These are phyloP conservation scores for Drosophila sechellia DNA, from an alignment of 1,140 invertebrate species.

Conservation along the genomic window DNA sequence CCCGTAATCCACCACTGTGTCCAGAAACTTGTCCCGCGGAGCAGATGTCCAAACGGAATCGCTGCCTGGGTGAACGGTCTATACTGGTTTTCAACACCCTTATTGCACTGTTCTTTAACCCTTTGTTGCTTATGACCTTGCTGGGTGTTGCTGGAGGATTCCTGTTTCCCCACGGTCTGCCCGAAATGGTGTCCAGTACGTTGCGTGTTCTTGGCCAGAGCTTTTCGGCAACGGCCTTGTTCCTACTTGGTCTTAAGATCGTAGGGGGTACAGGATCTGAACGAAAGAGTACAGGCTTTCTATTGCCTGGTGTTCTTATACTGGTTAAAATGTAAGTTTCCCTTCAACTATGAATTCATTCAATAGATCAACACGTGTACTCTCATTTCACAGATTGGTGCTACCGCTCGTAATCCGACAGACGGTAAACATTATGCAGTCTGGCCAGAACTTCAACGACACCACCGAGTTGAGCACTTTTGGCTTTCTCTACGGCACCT, in stretches of 20 bases:
- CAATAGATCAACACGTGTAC: neutral
- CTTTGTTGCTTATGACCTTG: slow-evolving; percentile 96
- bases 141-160: slow-evolving; percentile 95
- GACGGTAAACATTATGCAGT: slow-evolving; percentile 90
- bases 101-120: slow-evolving; percentile 93
- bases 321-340: slow-evolving; percentile 91
- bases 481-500: slow-evolving; percentile 97
- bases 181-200: slow-evolving; percentile 90
- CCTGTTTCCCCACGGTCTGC: slow-evolving; percentile 91
- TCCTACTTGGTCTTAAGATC: slow-evolving; percentile 95
- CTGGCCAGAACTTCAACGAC: slow-evolving; percentile 89
- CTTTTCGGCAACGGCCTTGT: slow-evolving; percentile 96
- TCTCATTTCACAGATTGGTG: slow-evolving; percentile 87
- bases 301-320: slow-evolving; percentile 94
- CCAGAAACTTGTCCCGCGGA: slow-evolving; percentile 79
- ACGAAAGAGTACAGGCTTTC: slow-evolving; percentile 61
- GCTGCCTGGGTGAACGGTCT: slow-evolving; percentile 76
- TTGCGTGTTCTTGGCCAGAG: slow-evolving; percentile 93
- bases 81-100: slow-evolving; percentile 85
- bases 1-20: slow-evolving; percentile 65
- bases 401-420: slow-evolving; percentile 95
- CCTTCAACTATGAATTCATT: neutral
- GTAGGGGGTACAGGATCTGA: slow-evolving; percentile 92
- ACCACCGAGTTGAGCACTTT: slow-evolving; percentile 94
- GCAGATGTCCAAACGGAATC: slow-evolving; percentile 65